A percentile compares a stretch with the other conserved stretches of the same genome.
Conservation (phyloP, 2,888 invertebrate species). For the Stenichneumon culpator region DNA sequence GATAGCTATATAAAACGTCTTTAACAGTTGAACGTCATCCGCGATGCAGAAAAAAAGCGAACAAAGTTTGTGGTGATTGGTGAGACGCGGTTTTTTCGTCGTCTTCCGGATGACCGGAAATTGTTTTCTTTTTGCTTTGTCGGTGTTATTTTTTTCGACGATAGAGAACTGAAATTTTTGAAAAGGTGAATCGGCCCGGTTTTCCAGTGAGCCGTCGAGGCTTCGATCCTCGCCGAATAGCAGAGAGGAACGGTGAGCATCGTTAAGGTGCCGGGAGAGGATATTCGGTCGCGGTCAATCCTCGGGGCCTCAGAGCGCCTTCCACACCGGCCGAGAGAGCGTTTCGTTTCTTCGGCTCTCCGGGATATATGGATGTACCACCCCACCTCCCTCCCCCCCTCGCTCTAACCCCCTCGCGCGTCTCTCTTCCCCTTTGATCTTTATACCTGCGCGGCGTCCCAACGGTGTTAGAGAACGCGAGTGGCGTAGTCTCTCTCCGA, state of each 20-base stretch:
- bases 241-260: neutral
- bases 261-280: constrained; percentile 13
- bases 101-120: constrained; percentile 5
- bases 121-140: neutral
- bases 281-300: constrained; percentile 40
- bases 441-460: constrained; percentile 46
- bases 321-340: neutral
- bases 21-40: neutral
- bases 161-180: neutral
- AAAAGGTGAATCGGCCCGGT: neutral
- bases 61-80: constrained; percentile 2
- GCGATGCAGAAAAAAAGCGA: neutral
- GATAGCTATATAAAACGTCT: neutral
- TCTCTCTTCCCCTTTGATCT: constrained; percentile 41
- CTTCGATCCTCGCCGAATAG: neutral
- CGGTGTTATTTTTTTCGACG: neutral
- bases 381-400: neutral
- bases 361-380: constrained; percentile 32
- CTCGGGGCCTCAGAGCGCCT: constrained; percentile 12
- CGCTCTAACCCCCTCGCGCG: constrained; percentile 15
- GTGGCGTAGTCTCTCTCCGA: constrained; percentile 26
- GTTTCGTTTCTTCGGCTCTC: constrained; percentile 23
- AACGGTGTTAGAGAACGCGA: constrained; percentile 46
- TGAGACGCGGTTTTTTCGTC: constrained; percentile 7
- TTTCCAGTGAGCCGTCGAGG: constrained; percentile 5